Percentiles rank a stretch among this genome's conserved stretches.
These are phyloP conservation scores for Dreissena polymorpha DNA, from an alignment of 1,140 invertebrate species.

Conservation along the genomic window DNA sequence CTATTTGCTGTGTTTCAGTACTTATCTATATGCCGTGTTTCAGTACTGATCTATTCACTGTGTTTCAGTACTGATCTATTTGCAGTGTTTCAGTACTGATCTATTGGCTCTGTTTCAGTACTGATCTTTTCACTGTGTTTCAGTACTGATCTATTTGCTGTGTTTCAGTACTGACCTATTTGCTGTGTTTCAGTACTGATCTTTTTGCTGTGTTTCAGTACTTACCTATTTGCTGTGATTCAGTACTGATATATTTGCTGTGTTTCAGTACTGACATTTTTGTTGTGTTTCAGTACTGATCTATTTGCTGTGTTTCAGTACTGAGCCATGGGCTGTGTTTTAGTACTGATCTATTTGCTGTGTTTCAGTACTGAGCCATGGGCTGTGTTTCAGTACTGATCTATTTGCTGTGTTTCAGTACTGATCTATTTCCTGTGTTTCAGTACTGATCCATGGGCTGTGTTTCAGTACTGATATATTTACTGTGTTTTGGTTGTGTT, in stretches of 20 bases:
- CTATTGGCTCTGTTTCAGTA: too few species aligned
- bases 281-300: too few species aligned
- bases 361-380: conserved; percentile 86
- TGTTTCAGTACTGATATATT: conserved; percentile 83
- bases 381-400: too few species aligned
- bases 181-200: conserved; percentile 83
- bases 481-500: conserved; percentile 51
- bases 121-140: conserved; percentile 37
- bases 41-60: too few species aligned
- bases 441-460: conserved; percentile 83
- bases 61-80: conserved; percentile 83
- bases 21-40: too few species aligned
- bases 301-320: conserved; percentile 81
- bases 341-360: too few species aligned
- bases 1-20: conserved; percentile 81
- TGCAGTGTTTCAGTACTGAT: conserved; percentile 84
- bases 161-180: conserved; percentile 83
- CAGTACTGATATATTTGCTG: conserved; percentile 83
- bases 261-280: conserved; percentile 86
- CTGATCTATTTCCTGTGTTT: conserved; percentile 72
- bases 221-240: conserved; percentile 72
- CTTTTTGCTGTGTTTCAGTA: conserved; percentile 81
- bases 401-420: conserved; percentile 81
- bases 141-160: conserved; percentile 83
- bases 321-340: too few species aligned